These are phyloP conservation scores for Piprites chloris DNA, from an alignment of 2,113 vertebrate species.

Conservation along the genomic window DNA sequence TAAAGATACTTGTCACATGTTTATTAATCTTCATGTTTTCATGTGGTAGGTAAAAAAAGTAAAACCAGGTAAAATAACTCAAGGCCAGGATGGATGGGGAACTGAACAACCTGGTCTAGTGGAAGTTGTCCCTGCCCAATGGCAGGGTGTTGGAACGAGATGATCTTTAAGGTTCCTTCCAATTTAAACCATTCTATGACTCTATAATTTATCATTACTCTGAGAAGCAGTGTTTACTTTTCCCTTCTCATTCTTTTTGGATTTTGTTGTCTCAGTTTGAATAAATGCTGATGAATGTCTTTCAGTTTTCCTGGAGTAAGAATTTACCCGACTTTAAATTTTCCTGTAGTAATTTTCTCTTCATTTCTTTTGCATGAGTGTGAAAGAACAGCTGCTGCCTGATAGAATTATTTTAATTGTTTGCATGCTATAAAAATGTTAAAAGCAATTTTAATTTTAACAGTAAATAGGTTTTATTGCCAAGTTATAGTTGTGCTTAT, in stretches of 20 bases:
- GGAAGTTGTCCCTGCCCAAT: background rate
- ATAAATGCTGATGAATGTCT: background rate
- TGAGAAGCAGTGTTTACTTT: background rate
- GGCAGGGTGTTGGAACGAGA: background rate
- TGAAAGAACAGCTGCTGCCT: constrained; percentile 47
- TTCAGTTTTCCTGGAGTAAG: background rate
- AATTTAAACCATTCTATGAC: background rate
- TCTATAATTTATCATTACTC: background rate
- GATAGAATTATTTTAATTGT: constrained; percentile 72
- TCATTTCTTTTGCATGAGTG: background rate
- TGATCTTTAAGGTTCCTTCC: background rate
- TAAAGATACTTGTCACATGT: background rate
- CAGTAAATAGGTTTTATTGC: constrained; percentile 78
- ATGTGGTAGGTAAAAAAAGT: background rate
- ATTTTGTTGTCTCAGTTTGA: background rate
- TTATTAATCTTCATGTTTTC: background rate
- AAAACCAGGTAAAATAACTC: background rate
- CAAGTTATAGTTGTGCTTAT: constrained; percentile 58
- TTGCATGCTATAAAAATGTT: constrained; percentile 67
- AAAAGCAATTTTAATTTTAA: constrained; percentile 77
- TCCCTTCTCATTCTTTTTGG: rapidly evolving
- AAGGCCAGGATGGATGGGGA: background rate
- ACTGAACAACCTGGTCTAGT: background rate
- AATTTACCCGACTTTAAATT: background rate
- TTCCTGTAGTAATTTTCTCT: background rate